Evolutionary conservation across 92 coral and sea anemone genomes (phyloP), one percentile per base, ranked within the genome.

Genomic region (Palythoa caribaeorum): DNA sequence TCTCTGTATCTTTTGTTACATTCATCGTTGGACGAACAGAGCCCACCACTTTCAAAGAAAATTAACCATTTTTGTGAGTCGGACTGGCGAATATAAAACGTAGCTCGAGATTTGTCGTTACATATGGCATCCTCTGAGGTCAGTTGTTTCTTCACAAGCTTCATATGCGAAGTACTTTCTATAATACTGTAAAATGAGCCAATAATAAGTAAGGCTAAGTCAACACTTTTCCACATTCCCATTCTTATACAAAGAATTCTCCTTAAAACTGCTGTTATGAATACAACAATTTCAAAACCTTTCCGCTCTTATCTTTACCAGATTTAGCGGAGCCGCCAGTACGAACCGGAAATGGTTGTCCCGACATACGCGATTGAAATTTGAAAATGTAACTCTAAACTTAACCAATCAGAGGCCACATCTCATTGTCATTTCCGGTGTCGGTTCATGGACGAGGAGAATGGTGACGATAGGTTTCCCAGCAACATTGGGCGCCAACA

Each of bases 21-120:
- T 10, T 84, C 90, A 14, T 69, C 87, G 35, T 78, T 85, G 14
- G 94, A 88, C 5, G 94, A 36, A 62, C 94, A 92, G 50, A 92
- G 90, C 14, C 94, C 94, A 38, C 94, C 94, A 79, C 94, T 85
- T 76, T 92, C 94, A 72, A 92, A 92, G 89, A 88, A 92, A 79
- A 92, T 73, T 57, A 92, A 53, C 94, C 94, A 92, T 6, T 65
- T 84, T 38, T 59, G 69, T 1, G 84, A 47, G 14, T 38, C 79
- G 57, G 76, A 81, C 48, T 11, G 80, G 83, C 89, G 72, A 79
- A 88, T 76, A 55, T 78, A 92, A 66, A 78, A 79, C 48, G 68
- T 85, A 13, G 94, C 94, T 20, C 84, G 81, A 37, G 94, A 88
- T 71, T 88, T 79, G 80, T 92, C 94, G 78, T 92, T 92, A 63